These are phyloP conservation scores for Sebastes cheni DNA, from an alignment of 2,797 vertebrate genomes.

Conservation along the genomic window DNA sequence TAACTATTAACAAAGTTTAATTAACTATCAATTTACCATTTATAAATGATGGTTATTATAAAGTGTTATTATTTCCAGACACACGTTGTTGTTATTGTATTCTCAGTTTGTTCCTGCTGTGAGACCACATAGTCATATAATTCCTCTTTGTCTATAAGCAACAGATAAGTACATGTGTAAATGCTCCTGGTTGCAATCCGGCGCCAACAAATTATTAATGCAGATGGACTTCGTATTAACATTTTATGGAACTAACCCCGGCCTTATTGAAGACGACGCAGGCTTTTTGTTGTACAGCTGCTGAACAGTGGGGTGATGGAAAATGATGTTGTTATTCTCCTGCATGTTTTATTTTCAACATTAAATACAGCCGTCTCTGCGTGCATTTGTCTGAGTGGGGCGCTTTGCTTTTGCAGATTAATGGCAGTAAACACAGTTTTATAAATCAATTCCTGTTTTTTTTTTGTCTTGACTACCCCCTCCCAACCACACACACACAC, in stretches of 20 bases:
- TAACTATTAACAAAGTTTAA: too few relatives aligned
- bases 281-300: conserved; percentile 37
- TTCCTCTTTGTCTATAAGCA: neutral
- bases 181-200: conserved; percentile 1
- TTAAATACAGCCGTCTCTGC: conserved; percentile 41
- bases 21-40: too few relatives aligned
- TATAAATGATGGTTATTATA: too few relatives aligned
- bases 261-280: neutral
- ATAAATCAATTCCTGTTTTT: conserved; percentile 37
- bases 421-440: conserved; percentile 42
- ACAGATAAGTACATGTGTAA: neutral
- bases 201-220: neutral
- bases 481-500: neutral
- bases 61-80: neutral
- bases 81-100: neutral
- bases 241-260: conserved; percentile 25
- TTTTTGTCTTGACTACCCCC: conserved; percentile 7
- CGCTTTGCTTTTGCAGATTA: conserved; percentile 49
- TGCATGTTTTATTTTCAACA: conserved; percentile 53
- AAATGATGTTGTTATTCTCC: conserved; percentile 42
- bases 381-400: conserved; percentile 17
- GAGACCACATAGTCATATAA: neutral
- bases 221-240: conserved; percentile 25
- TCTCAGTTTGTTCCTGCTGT: neutral
- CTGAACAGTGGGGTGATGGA: conserved; percentile 25